phyloP scores from a whole-genome alignment of 2,797 vertebrate species.

The Odontamblyopus rebecca region DNA sequence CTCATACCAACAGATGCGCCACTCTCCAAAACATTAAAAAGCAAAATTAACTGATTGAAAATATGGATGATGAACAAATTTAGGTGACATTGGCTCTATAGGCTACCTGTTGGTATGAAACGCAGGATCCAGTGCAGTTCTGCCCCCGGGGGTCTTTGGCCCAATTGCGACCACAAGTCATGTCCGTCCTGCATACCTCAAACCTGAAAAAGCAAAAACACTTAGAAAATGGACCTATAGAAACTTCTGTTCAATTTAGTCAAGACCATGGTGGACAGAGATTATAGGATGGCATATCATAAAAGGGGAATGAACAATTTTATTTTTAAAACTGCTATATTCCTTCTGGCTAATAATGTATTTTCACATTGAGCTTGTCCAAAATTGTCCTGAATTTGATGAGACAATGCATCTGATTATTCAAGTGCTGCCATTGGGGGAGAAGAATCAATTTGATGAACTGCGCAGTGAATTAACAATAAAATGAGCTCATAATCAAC shows the following conservation, averaged over 20 bases:
- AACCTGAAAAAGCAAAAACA: conserved; percentile 72
- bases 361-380: neutral
- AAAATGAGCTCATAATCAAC: neutral
- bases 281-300: too few species aligned
- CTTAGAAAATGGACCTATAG: neutral
- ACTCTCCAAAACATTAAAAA: neutral
- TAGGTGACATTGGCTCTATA: neutral
- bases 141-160: conserved; percentile 69
- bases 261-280: neutral
- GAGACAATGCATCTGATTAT: neutral
- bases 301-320: too few species aligned
- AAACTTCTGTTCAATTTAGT: neutral
- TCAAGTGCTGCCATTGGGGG: neutral
- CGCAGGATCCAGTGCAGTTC: conserved; percentile 79
- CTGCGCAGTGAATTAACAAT: neutral
- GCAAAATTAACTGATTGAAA: neutral
- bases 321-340: too few species aligned
- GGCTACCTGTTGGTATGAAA: conserved; percentile 82
- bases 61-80: neutral
- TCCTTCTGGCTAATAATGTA: too few species aligned
- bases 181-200: conserved; percentile 80
- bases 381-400: neutral
- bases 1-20: neutral
- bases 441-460: neutral
- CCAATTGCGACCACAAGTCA: conserved; percentile 81